Evolutionary conservation across 2,888 invertebrate genomes (phyloP).

Genomic region (Scrobipalpa atriplicella): DNA sequence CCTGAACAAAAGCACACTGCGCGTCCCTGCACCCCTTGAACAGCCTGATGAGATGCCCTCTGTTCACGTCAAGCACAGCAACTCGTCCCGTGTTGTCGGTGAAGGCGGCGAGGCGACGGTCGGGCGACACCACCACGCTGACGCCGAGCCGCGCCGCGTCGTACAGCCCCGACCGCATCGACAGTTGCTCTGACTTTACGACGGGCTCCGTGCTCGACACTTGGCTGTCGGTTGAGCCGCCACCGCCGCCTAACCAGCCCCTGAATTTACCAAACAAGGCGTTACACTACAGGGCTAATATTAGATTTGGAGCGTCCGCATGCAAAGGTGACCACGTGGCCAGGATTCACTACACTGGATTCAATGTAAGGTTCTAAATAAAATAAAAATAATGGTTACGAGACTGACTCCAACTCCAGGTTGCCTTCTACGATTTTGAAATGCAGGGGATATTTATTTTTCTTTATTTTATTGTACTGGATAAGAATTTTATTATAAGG

Average conservation of each 20-base stretch:
- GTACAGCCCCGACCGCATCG: conserved; percentile 90
- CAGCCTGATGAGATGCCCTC: conserved; percentile 91
- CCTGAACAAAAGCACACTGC: conserved; percentile 96
- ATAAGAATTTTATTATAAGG: too few relatives aligned
- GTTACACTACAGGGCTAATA: too few relatives aligned
- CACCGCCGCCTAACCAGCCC: conserved; percentile 72
- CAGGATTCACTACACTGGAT: too few relatives aligned
- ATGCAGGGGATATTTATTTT: too few relatives aligned
- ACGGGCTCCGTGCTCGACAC: conserved; percentile 66
- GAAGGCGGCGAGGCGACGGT: conserved; percentile 89
- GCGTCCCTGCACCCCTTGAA: conserved; percentile 99
- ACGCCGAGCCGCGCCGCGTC: conserved; percentile 91
- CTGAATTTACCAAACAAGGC: conserved; percentile 48
- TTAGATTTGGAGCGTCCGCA: background rate
- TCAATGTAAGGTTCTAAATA: too few relatives aligned
- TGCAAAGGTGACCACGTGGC: too few relatives aligned
- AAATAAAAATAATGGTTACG: too few relatives aligned
- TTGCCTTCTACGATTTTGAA: too few relatives aligned
- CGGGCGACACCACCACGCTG: conserved; percentile 88
- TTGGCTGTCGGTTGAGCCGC: conserved; percentile 59
- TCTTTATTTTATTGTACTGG: too few relatives aligned
- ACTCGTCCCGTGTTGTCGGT: conserved; percentile 95
- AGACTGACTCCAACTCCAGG: too few relatives aligned
- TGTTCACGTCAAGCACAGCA: conserved; percentile 90
- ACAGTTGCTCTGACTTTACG: conserved; percentile 88